Evolutionary conservation across 2,888 invertebrate genomes (phyloP), one percentile per base, ranked within the genome.

Genomic region (Metellina segmentata): DNA sequence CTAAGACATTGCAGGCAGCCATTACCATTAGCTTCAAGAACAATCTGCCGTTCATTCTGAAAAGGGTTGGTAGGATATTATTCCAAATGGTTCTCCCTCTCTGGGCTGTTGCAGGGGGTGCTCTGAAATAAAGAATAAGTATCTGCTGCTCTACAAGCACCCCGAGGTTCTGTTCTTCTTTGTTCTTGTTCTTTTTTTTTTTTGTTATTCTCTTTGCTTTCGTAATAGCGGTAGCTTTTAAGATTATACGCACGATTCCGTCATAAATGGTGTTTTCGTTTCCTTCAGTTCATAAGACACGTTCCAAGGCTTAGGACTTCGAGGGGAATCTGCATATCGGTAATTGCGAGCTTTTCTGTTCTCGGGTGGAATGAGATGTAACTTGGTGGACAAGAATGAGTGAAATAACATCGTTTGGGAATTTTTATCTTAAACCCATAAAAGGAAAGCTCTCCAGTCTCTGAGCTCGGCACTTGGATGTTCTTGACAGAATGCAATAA

Each of bases 21-120:
- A 90, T 90, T 90, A 86, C 90, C 90, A 90, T 90, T 90, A 90
- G 86, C 86, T 81, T 81, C 81, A 75, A 81, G 90, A 90, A 90
- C 86, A 90, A 90, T 90, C 86, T 81, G 86, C 86, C 81, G 81
- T 86, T 86, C 81, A 81, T 81, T 86, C 75, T 81, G 70, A 77
- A 78, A 75, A 70, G 86, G 86, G 75, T 79, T 61, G 79, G 71
- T 77, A 77, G 78, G 74, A 89, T 85, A 90, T 90, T 90, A 90
- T 90, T 90, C 90, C 70, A 85, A 90, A 90, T 90, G 90, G 85
- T 83, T 79, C 85, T 78, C 70, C 75, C 77, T 89, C 86, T 34
- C 53, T 2, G 74, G 51, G 6, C 51, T 61, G 53, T n/a, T 70
- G 71, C 79, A 70, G 74, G 49, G 53, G 52, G 61, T 19, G 77